A percentile compares a stretch with the other conserved stretches of the same genome.
phyloP scores from a whole-genome alignment of 2,113 vertebrate genomes.

The Progne subis region DNA sequence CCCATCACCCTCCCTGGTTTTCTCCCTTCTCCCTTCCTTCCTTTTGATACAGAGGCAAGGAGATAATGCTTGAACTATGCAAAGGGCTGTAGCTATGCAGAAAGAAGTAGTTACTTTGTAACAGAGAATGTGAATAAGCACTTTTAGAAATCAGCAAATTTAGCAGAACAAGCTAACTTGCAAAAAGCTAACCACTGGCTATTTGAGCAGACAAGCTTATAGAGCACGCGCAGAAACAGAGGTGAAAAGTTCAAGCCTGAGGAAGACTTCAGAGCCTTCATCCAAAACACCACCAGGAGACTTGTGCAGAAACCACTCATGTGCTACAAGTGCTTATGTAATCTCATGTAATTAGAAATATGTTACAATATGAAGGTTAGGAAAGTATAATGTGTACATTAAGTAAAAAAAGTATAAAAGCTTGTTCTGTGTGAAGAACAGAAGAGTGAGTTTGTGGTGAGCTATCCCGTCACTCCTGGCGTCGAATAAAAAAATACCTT shows the following conservation, averaged over 20 bases:
- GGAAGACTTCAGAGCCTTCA: neutral
- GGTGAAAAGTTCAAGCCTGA: neutral
- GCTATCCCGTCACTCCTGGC: neutral
- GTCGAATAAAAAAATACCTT: fast-evolving
- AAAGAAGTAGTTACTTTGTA: neutral
- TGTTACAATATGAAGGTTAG: neutral
- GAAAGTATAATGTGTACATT: neutral
- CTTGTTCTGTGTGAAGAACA: neutral
- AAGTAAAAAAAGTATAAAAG: neutral
- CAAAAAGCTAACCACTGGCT: neutral
- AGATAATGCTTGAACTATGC: neutral
- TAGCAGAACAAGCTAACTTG: neutral
- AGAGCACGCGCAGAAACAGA: neutral
- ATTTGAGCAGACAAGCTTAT: neutral
- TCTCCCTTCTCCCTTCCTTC: no score
- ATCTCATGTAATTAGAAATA: neutral
- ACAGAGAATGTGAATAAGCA: neutral
- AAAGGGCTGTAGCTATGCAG: neutral
- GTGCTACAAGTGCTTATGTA: neutral
- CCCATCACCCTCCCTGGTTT: neutral
- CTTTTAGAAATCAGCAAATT: neutral
- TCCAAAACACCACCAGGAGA: neutral
- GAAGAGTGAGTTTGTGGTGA: neutral
- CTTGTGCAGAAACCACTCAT: fast-evolving
- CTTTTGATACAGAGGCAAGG: fast-evolving